A percentile compares a stretch with the other conserved stretches of the same genome.
These are phyloP conservation scores for Germaria angustata DNA, from an alignment of 2,888 invertebrate species.

Conservation along the genomic window DNA sequence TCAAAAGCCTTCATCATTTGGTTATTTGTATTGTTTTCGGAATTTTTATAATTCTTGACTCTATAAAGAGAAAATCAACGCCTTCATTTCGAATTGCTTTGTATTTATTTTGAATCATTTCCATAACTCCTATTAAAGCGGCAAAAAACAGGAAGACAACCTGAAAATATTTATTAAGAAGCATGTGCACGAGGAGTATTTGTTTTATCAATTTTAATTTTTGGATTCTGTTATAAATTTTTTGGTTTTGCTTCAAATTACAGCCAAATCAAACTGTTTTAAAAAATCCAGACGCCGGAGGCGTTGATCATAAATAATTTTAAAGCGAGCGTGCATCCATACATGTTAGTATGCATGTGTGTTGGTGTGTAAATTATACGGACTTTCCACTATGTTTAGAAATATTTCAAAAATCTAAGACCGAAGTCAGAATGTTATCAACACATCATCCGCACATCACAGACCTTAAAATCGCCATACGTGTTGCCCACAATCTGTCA, in stretches of 20 bases:
- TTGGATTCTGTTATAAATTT: background rate
- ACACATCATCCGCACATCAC: no score
- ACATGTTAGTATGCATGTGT: background rate
- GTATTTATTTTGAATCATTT: conserved; percentile 19
- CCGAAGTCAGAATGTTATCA: no score
- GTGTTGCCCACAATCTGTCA: no score
- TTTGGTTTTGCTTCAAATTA: conserved; percentile 17
- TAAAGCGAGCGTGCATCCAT: conserved; percentile 28
- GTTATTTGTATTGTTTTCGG: background rate
- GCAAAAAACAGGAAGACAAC: background rate
- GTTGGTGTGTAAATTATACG: background rate
- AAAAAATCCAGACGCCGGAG: conserved; percentile 47
- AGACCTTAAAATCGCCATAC: no score
- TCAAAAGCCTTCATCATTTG: conserved; percentile 42
- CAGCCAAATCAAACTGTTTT: conserved; percentile 17
- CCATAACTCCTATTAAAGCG: conserved; percentile 6
- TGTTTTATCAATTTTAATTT: conserved; percentile 52
- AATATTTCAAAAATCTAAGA: no score
- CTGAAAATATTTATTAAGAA: background rate
- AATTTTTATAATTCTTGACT: background rate
- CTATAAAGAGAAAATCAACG: conserved; percentile 16
- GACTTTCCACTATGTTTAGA: no score
- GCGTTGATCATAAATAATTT: conserved; percentile 60
- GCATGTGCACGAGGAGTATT: conserved; percentile 6
- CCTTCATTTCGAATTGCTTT: conserved; percentile 14